These are phyloP conservation scores for Pseudomugil gertrudae DNA, from an alignment of 2,797 vertebrate species.

Conservation along the genomic window DNA sequence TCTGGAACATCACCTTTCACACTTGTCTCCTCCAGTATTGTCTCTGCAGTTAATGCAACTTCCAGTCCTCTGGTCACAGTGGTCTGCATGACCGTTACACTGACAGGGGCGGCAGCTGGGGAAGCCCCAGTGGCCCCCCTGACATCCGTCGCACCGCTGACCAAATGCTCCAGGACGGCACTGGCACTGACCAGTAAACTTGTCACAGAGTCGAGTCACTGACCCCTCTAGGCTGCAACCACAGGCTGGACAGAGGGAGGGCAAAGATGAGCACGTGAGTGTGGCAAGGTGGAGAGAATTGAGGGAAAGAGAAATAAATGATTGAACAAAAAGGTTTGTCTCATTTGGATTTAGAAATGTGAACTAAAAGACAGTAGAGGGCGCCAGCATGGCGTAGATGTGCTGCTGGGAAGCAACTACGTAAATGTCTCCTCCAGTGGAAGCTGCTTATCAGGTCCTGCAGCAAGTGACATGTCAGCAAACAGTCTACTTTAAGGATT, in stretches of 20 bases:
- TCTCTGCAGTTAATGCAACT: slow-evolving; percentile 86
- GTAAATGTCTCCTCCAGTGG: neutral
- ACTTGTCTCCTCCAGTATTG: slow-evolving; percentile 87
- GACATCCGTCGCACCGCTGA: slow-evolving; percentile 88
- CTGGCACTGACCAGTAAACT: slow-evolving; percentile 87
- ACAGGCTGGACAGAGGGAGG: slow-evolving; percentile 78
- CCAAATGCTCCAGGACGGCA: slow-evolving; percentile 90
- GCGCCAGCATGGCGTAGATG: slow-evolving; percentile 19
- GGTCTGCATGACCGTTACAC: slow-evolving; percentile 89
- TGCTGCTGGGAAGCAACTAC: neutral
- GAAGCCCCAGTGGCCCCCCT: slow-evolving; percentile 93
- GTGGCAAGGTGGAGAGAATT: neutral
- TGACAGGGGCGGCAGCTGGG: slow-evolving; percentile 89
- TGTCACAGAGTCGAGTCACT: slow-evolving; percentile 86
- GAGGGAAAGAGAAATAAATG: neutral
- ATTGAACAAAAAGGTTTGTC: neutral
- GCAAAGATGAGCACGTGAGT: neutral
- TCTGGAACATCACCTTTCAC: slow-evolving; percentile 83
- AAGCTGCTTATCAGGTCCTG: slow-evolving; percentile 1
- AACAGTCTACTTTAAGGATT: no score
- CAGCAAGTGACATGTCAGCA: neutral
- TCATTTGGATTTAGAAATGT: slow-evolving; percentile 4
- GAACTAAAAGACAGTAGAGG: slow-evolving; percentile 51
- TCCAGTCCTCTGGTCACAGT: slow-evolving; percentile 86
- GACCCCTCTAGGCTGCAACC: slow-evolving; percentile 90